Conservation (phyloP, 2,797 vertebrate species). For the Champsocephalus esox region DNA sequence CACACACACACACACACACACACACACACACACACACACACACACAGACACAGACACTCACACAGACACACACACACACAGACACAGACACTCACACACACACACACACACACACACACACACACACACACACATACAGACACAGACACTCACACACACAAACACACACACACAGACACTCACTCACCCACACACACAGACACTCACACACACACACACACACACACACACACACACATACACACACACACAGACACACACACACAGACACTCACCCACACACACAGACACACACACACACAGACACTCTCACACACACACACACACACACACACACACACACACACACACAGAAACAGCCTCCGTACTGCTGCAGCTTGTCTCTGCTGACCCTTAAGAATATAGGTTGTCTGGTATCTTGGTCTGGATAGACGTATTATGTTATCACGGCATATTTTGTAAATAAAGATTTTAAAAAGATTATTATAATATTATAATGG, state of each 20-base stretch:
- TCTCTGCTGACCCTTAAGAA: not conserved
- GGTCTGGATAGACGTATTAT: not conserved
- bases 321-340: too few relatives aligned
- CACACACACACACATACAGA: too few relatives aligned
- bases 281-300: constrained; percentile 3
- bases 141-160: too few relatives aligned
- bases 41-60: too few relatives aligned
- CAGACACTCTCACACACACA: too few relatives aligned
- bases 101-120: too few relatives aligned
- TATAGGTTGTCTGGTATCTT: not conserved
- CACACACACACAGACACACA: not conserved
- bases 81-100: too few relatives aligned
- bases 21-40: too few relatives aligned
- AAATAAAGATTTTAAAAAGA: not conserved
- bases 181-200: too few relatives aligned
- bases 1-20: not conserved
- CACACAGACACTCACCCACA: too few relatives aligned
- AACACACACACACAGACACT: not conserved
- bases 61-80: too few relatives aligned
- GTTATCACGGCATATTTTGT: not conserved
- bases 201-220: too few relatives aligned
- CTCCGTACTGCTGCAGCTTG: not conserved
- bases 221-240: not conserved
- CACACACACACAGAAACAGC: not conserved
- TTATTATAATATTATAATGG: not conserved